Conservation (phyloP, 2,113 vertebrate genomes). For the Sinocyclocheilus rhinocerous region DNA sequence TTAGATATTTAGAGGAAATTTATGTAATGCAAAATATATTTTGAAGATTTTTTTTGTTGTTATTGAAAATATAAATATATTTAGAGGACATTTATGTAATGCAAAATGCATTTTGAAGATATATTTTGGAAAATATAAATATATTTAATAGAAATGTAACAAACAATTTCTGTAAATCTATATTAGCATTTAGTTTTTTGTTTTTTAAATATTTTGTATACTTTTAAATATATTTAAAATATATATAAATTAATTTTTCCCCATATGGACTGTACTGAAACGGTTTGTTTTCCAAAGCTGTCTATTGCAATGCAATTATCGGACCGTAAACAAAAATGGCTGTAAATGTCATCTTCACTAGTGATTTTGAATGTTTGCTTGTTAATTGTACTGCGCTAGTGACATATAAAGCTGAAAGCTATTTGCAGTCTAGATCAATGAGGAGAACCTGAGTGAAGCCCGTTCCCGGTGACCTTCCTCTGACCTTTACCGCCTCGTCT, state of each 20-base stretch:
- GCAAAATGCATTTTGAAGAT: background rate
- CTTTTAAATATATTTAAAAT: background rate
- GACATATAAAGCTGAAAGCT: background rate
- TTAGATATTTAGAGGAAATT: background rate
- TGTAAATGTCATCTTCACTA: background rate
- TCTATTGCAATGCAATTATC: background rate
- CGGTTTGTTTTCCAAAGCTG: background rate
- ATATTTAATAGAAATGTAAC: background rate
- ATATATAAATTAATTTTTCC: background rate
- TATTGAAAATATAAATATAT: background rate
- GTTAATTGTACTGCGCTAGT: background rate
- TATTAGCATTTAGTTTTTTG: no score
- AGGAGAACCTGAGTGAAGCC: conserved; percentile 24
- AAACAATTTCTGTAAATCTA: no score
- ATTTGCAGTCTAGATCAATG: conserved; percentile 20
- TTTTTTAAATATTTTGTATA: no score
- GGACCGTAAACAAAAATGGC: background rate
- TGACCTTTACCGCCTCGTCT: conserved; percentile 5
- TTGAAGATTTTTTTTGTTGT: background rate
- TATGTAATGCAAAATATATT: background rate
- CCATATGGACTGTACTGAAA: background rate
- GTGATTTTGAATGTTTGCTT: background rate
- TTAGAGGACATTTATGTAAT: background rate
- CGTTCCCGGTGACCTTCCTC: background rate
- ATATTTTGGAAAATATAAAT: background rate